A percentile compares a stretch with the other conserved stretches of the same genome.
phyloP scores from a whole-genome alignment of 1,140 invertebrate genomes.

The Vollenhovia emeryi region DNA sequence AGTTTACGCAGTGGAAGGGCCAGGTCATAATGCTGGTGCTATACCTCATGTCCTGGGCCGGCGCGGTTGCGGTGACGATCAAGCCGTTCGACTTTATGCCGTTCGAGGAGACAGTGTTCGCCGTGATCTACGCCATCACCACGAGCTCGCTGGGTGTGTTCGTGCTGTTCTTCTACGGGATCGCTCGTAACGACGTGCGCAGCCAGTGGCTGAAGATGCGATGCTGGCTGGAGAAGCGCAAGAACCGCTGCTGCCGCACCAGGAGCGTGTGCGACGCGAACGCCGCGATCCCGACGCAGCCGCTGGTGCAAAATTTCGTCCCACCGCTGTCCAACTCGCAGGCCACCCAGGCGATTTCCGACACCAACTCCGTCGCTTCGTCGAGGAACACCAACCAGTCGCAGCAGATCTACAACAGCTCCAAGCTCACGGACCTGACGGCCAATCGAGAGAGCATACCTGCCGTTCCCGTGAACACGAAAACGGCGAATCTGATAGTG shows the following conservation, averaged over 20 bases:
- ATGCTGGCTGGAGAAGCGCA: conserved; percentile 87
- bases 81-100: conserved; percentile 88
- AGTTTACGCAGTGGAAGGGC: conserved; percentile 92
- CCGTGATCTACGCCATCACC: conserved; percentile 91
- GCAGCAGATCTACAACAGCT: conserved; percentile 60
- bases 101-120: conserved; percentile 92
- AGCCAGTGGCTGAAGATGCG: conserved; percentile 90
- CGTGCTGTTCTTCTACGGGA: conserved; percentile 93
- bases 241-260: conserved; percentile 88
- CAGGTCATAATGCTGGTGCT: conserved; percentile 92
- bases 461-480: conserved; percentile 76
- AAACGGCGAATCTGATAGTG: conserved; percentile 87
- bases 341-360: conserved; percentile 81
- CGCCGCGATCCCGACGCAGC: conserved; percentile 85
- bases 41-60: conserved; percentile 91
- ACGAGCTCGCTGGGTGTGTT: conserved; percentile 92
- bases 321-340: conserved; percentile 80
- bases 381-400: conserved; percentile 80
- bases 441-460: conserved; percentile 75
- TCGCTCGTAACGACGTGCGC: conserved; percentile 93
- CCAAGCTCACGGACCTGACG: conserved; percentile 75
- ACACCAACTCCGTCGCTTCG: conserved; percentile 81
- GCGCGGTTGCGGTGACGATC: conserved; percentile 89
- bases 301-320: conserved; percentile 79
- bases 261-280: conserved; percentile 89